Percentiles rank a stretch among this genome's conserved stretches.
Conservation (phyloP, 2,797 vertebrate genomes). For the Chiloscyllium punctatum region DNA sequence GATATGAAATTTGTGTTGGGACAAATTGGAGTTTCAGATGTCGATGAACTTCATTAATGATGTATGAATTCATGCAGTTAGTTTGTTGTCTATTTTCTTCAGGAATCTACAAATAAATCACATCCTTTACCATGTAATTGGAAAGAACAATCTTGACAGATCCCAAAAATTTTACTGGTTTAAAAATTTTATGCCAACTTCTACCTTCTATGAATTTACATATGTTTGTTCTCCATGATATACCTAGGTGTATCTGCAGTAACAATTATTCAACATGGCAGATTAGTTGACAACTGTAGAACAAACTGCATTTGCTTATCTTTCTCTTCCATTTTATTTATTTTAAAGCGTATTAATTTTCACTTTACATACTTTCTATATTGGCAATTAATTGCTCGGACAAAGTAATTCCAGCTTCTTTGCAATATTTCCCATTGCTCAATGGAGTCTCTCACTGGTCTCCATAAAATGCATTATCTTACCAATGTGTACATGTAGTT, state of each 20-base stretch:
- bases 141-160: background rate
- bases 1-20: background rate
- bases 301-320: background rate
- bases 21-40: background rate
- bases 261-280: background rate
- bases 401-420: background rate
- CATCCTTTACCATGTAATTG: background rate
- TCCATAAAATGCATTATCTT: background rate
- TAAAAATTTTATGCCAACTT: background rate
- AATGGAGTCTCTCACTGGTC: background rate
- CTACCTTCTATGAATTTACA: background rate
- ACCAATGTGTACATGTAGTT: background rate
- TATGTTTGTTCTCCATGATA: background rate
- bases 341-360: too few species aligned
- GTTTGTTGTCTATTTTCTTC: background rate
- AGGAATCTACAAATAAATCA: background rate
- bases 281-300: background rate
- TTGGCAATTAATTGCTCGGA: background rate
- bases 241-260: too few species aligned
- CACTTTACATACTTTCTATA: background rate
- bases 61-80: background rate
- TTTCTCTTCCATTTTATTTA: too few species aligned
- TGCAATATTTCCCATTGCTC: background rate
- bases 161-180: background rate
- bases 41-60: background rate